These are phyloP conservation scores for Benthosema pterotum DNA, from an alignment of 2,797 vertebrate genomes.

Conservation along the genomic window DNA sequence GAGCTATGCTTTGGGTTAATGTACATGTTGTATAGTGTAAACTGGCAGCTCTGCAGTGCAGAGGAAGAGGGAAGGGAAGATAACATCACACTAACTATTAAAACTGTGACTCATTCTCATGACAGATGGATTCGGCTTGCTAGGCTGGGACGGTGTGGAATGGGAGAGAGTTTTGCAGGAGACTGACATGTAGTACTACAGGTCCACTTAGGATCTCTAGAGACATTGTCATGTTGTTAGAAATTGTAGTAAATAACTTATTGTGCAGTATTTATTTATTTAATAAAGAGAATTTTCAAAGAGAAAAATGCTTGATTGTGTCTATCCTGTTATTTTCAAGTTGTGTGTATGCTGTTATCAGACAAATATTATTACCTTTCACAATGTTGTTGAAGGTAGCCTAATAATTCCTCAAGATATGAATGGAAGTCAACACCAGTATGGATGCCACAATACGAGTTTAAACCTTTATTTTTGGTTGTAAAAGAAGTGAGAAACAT, in stretches of 20 bases:
- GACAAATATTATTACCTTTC: too few species aligned
- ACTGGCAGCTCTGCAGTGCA: constrained; percentile 70
- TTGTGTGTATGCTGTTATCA: background rate
- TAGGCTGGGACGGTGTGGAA: constrained; percentile 64
- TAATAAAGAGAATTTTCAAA: constrained; percentile 76
- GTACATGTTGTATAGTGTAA: constrained; percentile 68
- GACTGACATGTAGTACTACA: constrained; percentile 38
- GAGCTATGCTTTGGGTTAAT: constrained; percentile 68
- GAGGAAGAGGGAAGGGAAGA: constrained; percentile 39
- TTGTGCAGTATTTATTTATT: constrained; percentile 97
- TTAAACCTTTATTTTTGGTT: too few species aligned
- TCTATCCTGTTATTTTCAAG: constrained; percentile 8
- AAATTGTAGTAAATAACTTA: constrained; percentile 86
- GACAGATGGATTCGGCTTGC: constrained; percentile 77
- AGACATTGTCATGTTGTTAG: constrained; percentile 62
- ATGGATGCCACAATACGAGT: too few species aligned
- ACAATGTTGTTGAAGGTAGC: too few species aligned
- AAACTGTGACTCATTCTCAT: constrained; percentile 84
- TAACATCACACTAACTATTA: constrained; percentile 56
- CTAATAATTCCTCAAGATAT: too few species aligned
- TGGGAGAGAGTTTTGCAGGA: constrained; percentile 24
- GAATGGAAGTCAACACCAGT: too few species aligned
- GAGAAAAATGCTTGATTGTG: constrained; percentile 23
- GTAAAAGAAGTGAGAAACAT: too few species aligned
- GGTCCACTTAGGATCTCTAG: constrained; percentile 37